Evolutionary conservation across 2,888 invertebrate species (phyloP), one percentile per base, ranked within the genome.

Genomic region (Axea sp.): DNA sequence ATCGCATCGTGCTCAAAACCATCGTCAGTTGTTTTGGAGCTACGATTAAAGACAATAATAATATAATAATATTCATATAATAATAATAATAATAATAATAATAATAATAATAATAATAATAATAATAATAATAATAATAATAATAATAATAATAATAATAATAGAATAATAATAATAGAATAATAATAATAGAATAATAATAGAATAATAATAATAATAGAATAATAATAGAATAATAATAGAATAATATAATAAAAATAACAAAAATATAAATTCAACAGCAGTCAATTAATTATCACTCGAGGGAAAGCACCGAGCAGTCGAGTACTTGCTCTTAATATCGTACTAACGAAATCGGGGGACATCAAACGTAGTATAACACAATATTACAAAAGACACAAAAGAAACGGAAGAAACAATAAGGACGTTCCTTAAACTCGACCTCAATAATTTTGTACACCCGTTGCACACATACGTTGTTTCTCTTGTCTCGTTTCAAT

Each of bases 181-280:
- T n/a, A n/a, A n/a, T n/a, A n/a, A n/a, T n/a, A n/a, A n/a, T n/a
- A n/a, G n/a, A n/a, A n/a, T n/a, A 3, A 85, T 84, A 84, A 43
- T 57, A 62, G 51, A 64, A 47, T 37, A 73, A 33, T 55, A 45
- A 57, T 67, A 67, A 57, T 67, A 68, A 57, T 69, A 57, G 33
- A 65, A 57, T 67, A n/a, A n/a, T n/a, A n/a, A n/a, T n/a, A n/a
- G n/a, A 68, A 59, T 68, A 60, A 59, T 62, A 45, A 68, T 79
- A 82, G 79, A 68, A 73, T 73, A 64, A 65, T 73, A 73, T 79
- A 82, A 81, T 78, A 82, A 82, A 81, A 82, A 84, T 85, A 86
- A 86, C 85, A 86, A 86, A 86, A 86, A 86, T 85, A 84, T 85
- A 86, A 86, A 86, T 86, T 74, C 82, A 86, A 86, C 84, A 85